Base-by-base conservation (phyloP, 1,140 invertebrate species). In the Drosophila quadrilineata region DNA sequence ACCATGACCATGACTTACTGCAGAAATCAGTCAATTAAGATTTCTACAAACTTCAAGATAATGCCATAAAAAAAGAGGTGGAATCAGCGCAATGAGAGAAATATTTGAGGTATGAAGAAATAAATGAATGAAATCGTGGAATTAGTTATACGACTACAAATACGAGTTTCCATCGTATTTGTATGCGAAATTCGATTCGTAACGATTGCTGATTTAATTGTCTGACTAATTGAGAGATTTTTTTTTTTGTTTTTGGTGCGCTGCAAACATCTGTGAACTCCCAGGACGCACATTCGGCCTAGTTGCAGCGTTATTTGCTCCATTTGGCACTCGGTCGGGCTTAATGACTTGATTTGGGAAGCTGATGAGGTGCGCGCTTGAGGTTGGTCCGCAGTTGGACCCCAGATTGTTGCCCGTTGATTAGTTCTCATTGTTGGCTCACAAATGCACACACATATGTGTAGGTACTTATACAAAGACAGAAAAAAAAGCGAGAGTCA, bases 211-310 rank as follows among this genome's bases (percentile, higher is more conserved):
- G 87, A 87, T 87, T 88, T 88, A 88, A 88, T 88, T 88, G 87
- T 80, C 86, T 76, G 82, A 88, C 87, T 88, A 88, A 88, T 88
- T 88, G 87, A 88, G 87, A 88, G 87, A 87, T 88, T 88, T 88
- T 87, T 87, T 88, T 67, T 69, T 70, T 1, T 5, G 6, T n/a
- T 1, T 17, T 4, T 1, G 36, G 16, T 62, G 43, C 54, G 8
- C 22, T 53, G 62, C 29, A n/a, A n/a, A n/a, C 67, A 59, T 48
- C 26, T 45, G 26, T 71, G 71, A 85, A 85, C 79, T 73, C 79
- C 80, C 79, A 85, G 59, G 75, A 71, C 79, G 79, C 66, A 54
- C 52, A 63, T 70, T 60, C 50, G 60, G 60, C 69, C 79, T 43
- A 43, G 38, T 43, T 77, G 71, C 66, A 41, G 74, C 52, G 66